Evolutionary conservation across 2,888 invertebrate genomes (phyloP), one percentile per base, ranked within the genome.

Genomic region (Orthosia gothica): DNA sequence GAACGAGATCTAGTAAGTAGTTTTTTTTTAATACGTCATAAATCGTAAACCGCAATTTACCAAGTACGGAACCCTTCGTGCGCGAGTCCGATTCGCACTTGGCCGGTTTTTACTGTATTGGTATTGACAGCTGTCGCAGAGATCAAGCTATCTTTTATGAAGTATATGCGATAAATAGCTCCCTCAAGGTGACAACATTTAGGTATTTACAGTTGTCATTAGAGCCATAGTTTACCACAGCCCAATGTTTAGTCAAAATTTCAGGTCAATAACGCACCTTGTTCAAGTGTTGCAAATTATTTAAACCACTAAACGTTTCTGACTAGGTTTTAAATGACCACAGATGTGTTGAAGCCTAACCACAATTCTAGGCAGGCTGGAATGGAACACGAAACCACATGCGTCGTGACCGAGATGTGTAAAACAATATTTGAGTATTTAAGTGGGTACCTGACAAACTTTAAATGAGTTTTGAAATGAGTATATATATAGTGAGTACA

Each of bases 231-330:
- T 67, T 75, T 75, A 32, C 32, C 0, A 40, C 23, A 16, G n/a
- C 49, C 47, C 3, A 58, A 64, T 64, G 61, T 69, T 70, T 74
- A 75, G 66, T 64, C 65, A 74, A 66, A 68, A 20, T 69, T 67
- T 52, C 63, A 74, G 75, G 84, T 84, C 68, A 84, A 76, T 81
- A 70, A 73, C 82, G 20, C 64, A 40, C 57, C 52, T 26, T 76
- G 63, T 64, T 54, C 55, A 69, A 67, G 76, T 85, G 78, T 86
- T 84, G 79, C 82, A 87, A 88, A 89, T 88, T 83, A 89, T 91
- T 87, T 83, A 74, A 90, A 92, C 93, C 91, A 82, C 93, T 90
- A 91, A 92, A 87, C 75, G 82, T 74, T 76, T 71, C 73, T 76
- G 69, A 75, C 66, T 83, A 74, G 70, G 75, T 70, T 67, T 70